A percentile compares a stretch with the other conserved stretches of the same genome.
phyloP scores from a whole-genome alignment of 2,797 vertebrate species.

The Onychomys torridus region DNA sequence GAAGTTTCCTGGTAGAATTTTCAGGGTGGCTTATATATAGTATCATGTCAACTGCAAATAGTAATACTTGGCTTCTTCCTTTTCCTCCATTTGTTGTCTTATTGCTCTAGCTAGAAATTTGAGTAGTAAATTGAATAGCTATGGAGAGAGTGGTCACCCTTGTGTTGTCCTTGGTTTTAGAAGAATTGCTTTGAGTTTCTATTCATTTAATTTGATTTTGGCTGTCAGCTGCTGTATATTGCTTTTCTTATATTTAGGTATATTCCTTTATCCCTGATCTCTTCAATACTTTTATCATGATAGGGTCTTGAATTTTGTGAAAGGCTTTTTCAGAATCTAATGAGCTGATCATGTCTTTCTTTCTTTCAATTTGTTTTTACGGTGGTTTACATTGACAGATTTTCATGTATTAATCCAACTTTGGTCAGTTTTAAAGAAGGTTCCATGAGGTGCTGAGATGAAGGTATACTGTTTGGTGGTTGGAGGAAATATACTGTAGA shows the following conservation, averaged over 20 bases:
- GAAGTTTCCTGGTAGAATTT: too few relatives aligned
- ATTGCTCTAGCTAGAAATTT: background rate
- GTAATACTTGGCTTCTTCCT: background rate
- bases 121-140: background rate
- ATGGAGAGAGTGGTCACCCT: background rate
- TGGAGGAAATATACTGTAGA: too few relatives aligned
- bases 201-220: background rate
- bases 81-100: background rate
- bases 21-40: too few relatives aligned
- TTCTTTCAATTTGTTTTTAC: background rate
- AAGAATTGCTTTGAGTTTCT: background rate
- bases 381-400: background rate
- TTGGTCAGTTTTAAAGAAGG: too few relatives aligned
- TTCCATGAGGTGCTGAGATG: too few relatives aligned
- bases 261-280: background rate
- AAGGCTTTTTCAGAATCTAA: background rate
- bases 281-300: background rate
- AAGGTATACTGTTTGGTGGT: too few relatives aligned
- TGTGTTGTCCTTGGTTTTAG: background rate
- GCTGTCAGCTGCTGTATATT: background rate
- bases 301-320: background rate
- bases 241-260: background rate
- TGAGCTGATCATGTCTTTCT: background rate
- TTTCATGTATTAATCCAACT: background rate
- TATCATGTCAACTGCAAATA: too few relatives aligned